Evolutionary conservation across 2,797 vertebrate genomes (phyloP).

Genomic region (Sebastes glaucus): DNA sequence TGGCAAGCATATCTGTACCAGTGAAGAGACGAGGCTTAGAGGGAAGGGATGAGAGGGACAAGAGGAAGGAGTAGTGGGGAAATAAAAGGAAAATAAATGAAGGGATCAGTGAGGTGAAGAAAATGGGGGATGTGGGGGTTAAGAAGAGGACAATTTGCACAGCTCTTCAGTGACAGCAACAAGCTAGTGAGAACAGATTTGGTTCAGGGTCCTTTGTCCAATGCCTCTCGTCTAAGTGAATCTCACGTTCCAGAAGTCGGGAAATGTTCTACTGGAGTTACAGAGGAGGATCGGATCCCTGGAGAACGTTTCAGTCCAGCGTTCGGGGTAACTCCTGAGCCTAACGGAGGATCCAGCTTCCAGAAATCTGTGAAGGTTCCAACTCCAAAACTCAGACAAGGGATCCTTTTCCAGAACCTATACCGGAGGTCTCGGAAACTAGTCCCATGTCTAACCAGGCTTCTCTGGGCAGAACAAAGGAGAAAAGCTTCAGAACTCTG

Average conservation of each 20-base stretch:
- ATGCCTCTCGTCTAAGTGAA: not conserved
- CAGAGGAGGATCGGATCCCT: constrained; percentile 25
- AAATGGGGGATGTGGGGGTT: not conserved
- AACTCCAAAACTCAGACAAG: constrained; percentile 24
- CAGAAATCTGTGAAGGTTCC: constrained; percentile 22
- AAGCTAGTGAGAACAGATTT: constrained; percentile 49
- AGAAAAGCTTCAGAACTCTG: constrained; percentile 60
- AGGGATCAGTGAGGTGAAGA: not conserved
- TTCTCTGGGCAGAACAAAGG: constrained; percentile 27
- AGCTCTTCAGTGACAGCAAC: constrained; percentile 52
- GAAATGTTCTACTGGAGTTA: constrained; percentile 18
- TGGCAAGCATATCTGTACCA: constrained; percentile 55
- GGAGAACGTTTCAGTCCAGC: constrained; percentile 23
- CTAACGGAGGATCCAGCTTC: constrained; percentile 22
- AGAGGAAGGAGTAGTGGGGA: constrained; percentile 17
- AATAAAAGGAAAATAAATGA: constrained; percentile 1
- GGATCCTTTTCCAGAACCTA: constrained; percentile 11
- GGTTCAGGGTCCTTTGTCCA: constrained; percentile 32
- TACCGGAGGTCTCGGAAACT: constrained; percentile 23
- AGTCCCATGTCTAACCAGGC: constrained; percentile 13
- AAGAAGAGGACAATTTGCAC: constrained; percentile 24
- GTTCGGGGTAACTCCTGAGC: constrained; percentile 20
- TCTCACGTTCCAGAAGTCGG: constrained; percentile 20
- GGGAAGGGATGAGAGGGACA: constrained; percentile 6
- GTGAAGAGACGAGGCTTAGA: constrained; percentile 39